Evolutionary conservation across 2,888 invertebrate genomes (phyloP), one percentile per base, ranked within the genome.

Genomic region (Cephus runcator): DNA sequence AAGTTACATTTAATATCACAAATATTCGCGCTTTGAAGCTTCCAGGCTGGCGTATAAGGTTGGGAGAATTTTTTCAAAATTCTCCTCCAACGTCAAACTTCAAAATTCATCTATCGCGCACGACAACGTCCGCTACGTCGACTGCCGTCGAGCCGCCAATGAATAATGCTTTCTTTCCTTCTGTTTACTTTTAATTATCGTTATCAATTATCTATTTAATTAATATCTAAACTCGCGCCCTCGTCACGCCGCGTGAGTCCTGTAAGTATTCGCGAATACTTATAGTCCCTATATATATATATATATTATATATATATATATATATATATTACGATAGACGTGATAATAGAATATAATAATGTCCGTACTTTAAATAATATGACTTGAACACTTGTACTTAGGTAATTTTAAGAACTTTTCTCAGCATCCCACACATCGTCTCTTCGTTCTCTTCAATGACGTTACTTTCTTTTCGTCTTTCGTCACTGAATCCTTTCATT

Each of bases 11-110:
- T 81, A 80, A 79, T 82, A 81, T 82, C 82, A 81, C 81, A 80
- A 81, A 79, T 81, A 79, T 78, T 79, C 79, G 77, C 79, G 79
- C 73, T 79, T 77, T 79, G 78, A 80, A 82, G 83, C 83, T 83
- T 81, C 80, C 77, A 68, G 75, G 78, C 77, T 75, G 73, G 75
- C 75, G 0, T 23, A 12, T 36, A 34, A 12, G 34, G 0, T 75
- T 56, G 69, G 69, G 69, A 33, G 31, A 69, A 69, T 31, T 69
- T 69, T 33, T 69, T 4, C 0, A 69, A 69, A 69, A 33, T 69
- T 30, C 40, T 6, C 40, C 40, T 3, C 0, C 1, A 40, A 40
- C 40, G 40, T 23, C 40, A 56, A 56, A 56, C 40, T 56, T 56
- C 40, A 56, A 56, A 56, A 56, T 56, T 56, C 40, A 56, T 56